Evolutionary conservation across 2,797 vertebrate species (phyloP).

Genomic region (Nothura maculosa): DNA sequence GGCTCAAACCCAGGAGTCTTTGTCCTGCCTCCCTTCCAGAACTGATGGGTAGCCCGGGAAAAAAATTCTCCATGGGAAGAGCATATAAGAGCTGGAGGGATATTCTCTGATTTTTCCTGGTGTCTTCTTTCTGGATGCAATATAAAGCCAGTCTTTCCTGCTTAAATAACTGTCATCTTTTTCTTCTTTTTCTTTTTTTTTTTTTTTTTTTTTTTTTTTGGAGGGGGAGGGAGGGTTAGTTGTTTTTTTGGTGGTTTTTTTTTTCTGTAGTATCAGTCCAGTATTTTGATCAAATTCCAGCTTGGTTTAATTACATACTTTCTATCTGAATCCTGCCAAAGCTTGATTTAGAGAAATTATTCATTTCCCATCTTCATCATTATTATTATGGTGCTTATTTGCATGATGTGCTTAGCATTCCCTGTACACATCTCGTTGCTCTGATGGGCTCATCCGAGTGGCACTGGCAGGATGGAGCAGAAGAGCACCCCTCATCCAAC

Average conservation of each 20-base stretch:
- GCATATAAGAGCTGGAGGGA: not conserved
- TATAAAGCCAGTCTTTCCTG: constrained; percentile 34
- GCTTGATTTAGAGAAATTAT: constrained; percentile 73
- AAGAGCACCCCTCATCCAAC: not conserved
- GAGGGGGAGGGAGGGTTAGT: too few relatives aligned
- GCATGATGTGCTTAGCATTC: constrained; percentile 54
- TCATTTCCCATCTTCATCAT: constrained; percentile 67
- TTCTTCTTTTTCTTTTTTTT: too few relatives aligned
- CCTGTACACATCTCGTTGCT: constrained; percentile 26
- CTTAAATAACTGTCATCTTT: constrained; percentile 18
- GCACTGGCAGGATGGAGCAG: not conserved
- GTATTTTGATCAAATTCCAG: constrained; percentile 65
- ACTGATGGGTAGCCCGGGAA: not conserved
- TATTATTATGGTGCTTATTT: constrained; percentile 68
- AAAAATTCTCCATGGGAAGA: not conserved
- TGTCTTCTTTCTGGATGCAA: constrained; percentile 10
- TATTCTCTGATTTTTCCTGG: not conserved
- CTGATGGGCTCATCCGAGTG: constrained; percentile 42
- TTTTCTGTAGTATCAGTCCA: constrained; percentile 29
- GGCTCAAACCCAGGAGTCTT: not conserved
- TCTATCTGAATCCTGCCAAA: constrained; percentile 65
- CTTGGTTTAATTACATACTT: constrained; percentile 70
- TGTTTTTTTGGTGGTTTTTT: too few relatives aligned
- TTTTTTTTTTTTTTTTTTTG: too few relatives aligned
- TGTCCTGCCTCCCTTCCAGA: not conserved